Percentiles rank a stretch among this genome's conserved stretches.
These are phyloP conservation scores for Chelon auratus DNA, from an alignment of 2,797 vertebrate species.

Conservation along the genomic window DNA sequence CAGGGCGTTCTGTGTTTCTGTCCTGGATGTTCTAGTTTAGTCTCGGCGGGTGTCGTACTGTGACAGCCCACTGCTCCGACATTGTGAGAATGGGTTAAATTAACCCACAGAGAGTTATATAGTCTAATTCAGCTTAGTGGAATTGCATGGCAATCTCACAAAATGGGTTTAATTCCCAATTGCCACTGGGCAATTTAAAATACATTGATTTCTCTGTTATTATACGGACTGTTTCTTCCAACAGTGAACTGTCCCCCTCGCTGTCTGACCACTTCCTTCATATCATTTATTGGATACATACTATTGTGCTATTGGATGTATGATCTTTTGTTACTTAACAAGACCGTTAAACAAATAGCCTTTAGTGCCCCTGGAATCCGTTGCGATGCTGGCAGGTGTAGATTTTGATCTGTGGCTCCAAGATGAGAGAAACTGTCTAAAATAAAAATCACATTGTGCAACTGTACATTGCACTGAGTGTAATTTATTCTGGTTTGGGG, in stretches of 20 bases:
- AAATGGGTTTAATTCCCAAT: neutral
- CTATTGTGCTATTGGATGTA: neutral
- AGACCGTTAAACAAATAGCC: neutral
- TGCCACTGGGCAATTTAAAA: neutral
- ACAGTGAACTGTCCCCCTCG: neutral
- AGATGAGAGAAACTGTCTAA: neutral
- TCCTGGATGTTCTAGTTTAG: neutral
- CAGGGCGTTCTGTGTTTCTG: constrained; percentile 4
- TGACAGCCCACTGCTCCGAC: constrained; percentile 4
- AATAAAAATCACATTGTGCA: neutral
- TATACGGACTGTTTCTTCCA: no score
- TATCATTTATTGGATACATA: neutral
- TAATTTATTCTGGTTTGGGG: neutral
- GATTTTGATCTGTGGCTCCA: neutral
- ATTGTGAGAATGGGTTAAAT: neutral
- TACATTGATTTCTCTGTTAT: neutral
- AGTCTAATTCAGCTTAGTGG: constrained; percentile 1
- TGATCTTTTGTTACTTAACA: constrained; percentile 31
- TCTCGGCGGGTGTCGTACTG: constrained; percentile 5
- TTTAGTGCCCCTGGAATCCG: no score
- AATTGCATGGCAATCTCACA: constrained; percentile 4
- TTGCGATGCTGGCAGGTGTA: neutral
- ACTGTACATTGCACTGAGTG: neutral
- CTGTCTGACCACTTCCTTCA: neutral
- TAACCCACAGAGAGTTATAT: constrained; percentile 4